Percentiles rank a stretch among this genome's conserved stretches.
phyloP scores from a whole-genome alignment of 2,888 invertebrate genomes.

The Xylocampa areola region DNA sequence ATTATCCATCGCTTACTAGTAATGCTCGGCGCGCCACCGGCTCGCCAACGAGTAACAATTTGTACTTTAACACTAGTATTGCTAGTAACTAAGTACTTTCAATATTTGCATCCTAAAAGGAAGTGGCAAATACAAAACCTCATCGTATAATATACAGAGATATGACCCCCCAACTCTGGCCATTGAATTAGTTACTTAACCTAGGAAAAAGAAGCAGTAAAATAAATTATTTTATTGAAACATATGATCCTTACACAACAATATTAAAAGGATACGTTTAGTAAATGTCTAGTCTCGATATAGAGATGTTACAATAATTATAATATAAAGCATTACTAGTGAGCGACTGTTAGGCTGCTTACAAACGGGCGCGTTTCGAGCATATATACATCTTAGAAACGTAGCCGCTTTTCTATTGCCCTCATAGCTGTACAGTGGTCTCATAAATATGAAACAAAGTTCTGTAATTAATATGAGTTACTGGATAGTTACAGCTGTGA shows the following conservation, averaged over 20 bases:
- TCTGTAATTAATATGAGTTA: slow-evolving; percentile 3
- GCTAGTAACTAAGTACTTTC: slow-evolving; percentile 56
- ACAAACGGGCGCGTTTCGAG: slow-evolving; percentile 63
- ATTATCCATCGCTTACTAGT: slow-evolving; percentile 73
- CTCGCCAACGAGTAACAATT: slow-evolving; percentile 48
- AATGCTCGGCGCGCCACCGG: slow-evolving; percentile 64
- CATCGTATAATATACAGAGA: slow-evolving; percentile 26
- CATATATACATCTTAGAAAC: slow-evolving; percentile 55
- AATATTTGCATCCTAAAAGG: slow-evolving; percentile 21
- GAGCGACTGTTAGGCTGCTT: slow-evolving; percentile 69
- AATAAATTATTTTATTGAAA: slow-evolving; percentile 46
- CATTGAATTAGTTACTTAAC: slow-evolving; percentile 47
- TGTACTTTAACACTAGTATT: slow-evolving; percentile 69
- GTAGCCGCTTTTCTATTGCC: slow-evolving; percentile 56
- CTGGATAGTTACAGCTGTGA: slow-evolving; percentile 6
- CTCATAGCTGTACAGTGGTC: slow-evolving; percentile 12
- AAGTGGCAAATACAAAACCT: slow-evolving; percentile 25
- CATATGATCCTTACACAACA: slow-evolving; percentile 44
- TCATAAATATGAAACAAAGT: slow-evolving; percentile 18
- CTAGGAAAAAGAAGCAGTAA: slow-evolving; percentile 43
- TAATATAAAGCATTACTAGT: slow-evolving; percentile 69
- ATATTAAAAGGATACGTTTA: slow-evolving; percentile 42
- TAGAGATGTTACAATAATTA: slow-evolving; percentile 41
- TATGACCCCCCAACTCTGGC: slow-evolving; percentile 9
- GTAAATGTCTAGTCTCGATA: slow-evolving; percentile 34